Conservation (phyloP, 2,888 invertebrate genomes). For the Acanthococcus lagerstroemiae region DNA sequence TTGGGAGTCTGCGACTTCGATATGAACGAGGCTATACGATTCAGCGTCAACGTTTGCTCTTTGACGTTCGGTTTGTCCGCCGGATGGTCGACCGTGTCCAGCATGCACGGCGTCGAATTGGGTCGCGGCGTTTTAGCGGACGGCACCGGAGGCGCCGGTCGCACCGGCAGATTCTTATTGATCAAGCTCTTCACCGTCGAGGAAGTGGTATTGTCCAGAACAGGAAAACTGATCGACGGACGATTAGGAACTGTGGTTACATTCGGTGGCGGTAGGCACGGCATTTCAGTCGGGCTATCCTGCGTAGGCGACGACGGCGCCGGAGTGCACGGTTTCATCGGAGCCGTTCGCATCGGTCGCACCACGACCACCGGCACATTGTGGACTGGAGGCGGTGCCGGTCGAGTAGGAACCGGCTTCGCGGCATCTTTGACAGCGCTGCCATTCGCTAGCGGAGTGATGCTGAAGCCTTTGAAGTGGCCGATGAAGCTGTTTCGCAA, state of each 20-base stretch:
- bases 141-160: constrained; percentile 48
- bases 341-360: neutral
- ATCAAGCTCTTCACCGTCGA: constrained; percentile 65
- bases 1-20: constrained; percentile 16
- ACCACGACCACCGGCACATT: constrained; percentile 40
- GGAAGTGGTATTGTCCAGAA: constrained; percentile 64
- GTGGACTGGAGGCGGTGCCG: constrained; percentile 55
- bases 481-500: constrained; percentile 59
- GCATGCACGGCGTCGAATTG: constrained; percentile 44
- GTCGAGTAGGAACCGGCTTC: constrained; percentile 34
- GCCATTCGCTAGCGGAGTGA: constrained; percentile 50
- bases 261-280: constrained; percentile 54
- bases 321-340: constrained; percentile 1
- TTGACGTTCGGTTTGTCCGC: constrained; percentile 14
- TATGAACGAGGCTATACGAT: constrained; percentile 43
- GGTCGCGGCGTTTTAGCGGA: constrained; percentile 41
- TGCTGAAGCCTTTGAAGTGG: constrained; percentile 74
- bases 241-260: constrained; percentile 50
- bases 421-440: constrained; percentile 18
- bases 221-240: constrained; percentile 71
- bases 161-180: constrained; percentile 32
- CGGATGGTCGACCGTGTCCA: neutral
- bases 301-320: neutral
- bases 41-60: constrained; percentile 43
- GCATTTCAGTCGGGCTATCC: neutral